Conservation (phyloP, 2,113 vertebrate species). For the Xerus inauris region DNA sequence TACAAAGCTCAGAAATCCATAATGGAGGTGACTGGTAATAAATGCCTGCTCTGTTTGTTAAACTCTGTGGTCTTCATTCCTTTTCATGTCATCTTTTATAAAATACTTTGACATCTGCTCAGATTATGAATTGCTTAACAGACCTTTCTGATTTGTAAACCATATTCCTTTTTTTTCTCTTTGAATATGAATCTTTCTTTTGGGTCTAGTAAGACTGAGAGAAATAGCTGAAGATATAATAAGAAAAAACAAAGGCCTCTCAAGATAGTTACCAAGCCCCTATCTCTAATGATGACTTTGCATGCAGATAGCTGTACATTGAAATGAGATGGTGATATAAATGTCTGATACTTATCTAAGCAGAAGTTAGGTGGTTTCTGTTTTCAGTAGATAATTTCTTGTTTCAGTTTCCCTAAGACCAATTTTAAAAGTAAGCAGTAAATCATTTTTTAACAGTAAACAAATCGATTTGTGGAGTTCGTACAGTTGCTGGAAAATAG, state of each 20-base stretch:
- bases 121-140: conserved; percentile 74
- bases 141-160: conserved; percentile 63
- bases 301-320: not conserved
- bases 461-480: not conserved
- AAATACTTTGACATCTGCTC: conserved; percentile 79
- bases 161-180: conserved; percentile 52
- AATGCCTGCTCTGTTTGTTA: conserved; percentile 87
- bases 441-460: conserved; percentile 6
- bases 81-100: conserved; percentile 74
- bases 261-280: not conserved
- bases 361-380: not conserved
- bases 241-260: not conserved
- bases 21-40: conserved; percentile 85
- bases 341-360: not conserved
- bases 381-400: not conserved
- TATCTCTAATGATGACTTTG: not conserved
- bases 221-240: conserved; percentile 38
- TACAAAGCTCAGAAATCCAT: conserved; percentile 87
- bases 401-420: not conserved
- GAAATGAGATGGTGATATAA: not conserved
- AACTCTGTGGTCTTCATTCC: conserved; percentile 80
- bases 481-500: not conserved
- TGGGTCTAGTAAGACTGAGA: conserved; percentile 75
- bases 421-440: conserved; percentile 44
- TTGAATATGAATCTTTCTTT: conserved; percentile 63